Percentiles rank a stretch among this genome's conserved stretches.
Evolutionary conservation across 2,888 invertebrate species (phyloP).

Genomic region (Stramonita haemastoma): DNA sequence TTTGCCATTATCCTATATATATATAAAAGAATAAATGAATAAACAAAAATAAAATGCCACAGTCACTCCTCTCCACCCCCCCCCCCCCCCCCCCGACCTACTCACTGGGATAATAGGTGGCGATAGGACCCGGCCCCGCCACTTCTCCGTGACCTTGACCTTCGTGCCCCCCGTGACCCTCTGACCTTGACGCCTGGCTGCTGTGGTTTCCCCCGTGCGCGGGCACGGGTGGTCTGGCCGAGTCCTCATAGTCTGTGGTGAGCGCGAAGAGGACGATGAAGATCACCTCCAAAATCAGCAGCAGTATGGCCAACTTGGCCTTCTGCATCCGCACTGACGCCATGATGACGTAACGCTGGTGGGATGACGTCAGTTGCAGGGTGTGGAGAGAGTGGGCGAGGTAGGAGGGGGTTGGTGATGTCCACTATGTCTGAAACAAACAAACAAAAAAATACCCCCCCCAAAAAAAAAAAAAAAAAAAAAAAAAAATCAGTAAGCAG

Average conservation of each 20-base stretch:
- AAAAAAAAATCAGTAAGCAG: too few relatives aligned
- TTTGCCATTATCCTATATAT: too few relatives aligned
- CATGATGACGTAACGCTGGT: constrained; percentile 29
- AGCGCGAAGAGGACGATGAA: constrained; percentile 63
- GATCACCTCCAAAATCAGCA: constrained; percentile 55
- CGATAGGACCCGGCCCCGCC: constrained; percentile 11
- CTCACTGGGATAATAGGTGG: constrained; percentile 33
- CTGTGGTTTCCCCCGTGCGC: background rate
- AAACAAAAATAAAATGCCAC: too few relatives aligned
- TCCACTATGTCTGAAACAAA: too few relatives aligned
- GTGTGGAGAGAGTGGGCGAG: background rate
- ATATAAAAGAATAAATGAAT: too few relatives aligned
- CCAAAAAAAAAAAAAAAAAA: too few relatives aligned
- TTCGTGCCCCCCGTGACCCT: constrained; percentile 2
- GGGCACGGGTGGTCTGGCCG: constrained; percentile 47
- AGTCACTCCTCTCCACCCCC: too few relatives aligned
- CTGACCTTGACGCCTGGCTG: background rate
- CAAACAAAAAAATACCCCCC: too few relatives aligned
- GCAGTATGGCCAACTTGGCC: constrained; percentile 49
- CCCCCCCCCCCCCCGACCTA: too few relatives aligned
- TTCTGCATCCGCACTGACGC: constrained; percentile 42
- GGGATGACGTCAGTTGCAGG: background rate
- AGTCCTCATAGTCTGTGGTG: constrained; percentile 59
- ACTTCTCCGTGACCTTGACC: background rate
- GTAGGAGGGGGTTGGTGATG: too few relatives aligned